Percentiles rank a stretch among this genome's conserved stretches.
Conservation (phyloP, 2,113 vertebrate genomes). For the Numida meleagris region DNA sequence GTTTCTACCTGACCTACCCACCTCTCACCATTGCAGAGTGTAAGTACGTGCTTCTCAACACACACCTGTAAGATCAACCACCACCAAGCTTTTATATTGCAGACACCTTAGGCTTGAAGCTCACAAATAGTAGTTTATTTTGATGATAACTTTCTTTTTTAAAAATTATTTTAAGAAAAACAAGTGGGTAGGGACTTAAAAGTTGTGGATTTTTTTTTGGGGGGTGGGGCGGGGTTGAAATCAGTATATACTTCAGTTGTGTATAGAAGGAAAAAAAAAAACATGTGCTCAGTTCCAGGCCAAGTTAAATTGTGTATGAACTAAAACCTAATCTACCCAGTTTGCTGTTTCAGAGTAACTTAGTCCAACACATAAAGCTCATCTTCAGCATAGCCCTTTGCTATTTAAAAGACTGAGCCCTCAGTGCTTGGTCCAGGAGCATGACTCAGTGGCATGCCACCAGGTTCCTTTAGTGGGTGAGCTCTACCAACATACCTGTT, state of each 20-base stretch:
- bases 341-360: not conserved
- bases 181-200: fast-evolving
- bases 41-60: conserved; percentile 75
- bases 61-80: not conserved
- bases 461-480: not conserved
- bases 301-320: not conserved
- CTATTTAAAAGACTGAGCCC: not conserved
- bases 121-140: not conserved
- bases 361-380: not conserved
- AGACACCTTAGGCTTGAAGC: not conserved
- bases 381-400: not conserved
- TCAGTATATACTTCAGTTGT: not conserved
- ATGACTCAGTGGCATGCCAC: not conserved
- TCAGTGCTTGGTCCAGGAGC: fast-evolving
- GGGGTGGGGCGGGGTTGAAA: too few relatives aligned
- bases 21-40: conserved; percentile 95
- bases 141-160: not conserved
- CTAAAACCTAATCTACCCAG: not conserved
- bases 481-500: fast-evolving
- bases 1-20: conserved; percentile 97
- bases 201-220: not conserved
- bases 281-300: not conserved
- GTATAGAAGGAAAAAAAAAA: not conserved
- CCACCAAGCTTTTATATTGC: not conserved
- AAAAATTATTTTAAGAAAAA: too few relatives aligned